These are phyloP conservation scores for Psittacus erithacus DNA, from an alignment of 2,113 vertebrate genomes.

Conservation along the genomic window DNA sequence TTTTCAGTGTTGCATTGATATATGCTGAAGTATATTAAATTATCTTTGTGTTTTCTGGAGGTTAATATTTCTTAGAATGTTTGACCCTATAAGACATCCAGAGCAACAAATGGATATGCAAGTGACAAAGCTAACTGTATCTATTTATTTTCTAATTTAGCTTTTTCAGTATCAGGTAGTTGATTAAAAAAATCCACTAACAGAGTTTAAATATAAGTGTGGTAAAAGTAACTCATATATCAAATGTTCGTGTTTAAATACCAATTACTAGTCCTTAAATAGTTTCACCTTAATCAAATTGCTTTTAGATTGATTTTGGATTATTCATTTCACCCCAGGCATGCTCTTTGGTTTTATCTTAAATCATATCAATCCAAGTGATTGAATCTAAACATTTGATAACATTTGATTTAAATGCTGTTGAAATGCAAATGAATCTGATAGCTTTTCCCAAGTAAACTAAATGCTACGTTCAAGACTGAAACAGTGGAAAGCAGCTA, in stretches of 20 bases:
- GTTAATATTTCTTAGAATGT: neutral
- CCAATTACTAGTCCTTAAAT: neutral
- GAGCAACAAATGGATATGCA: neutral
- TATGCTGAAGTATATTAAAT: neutral
- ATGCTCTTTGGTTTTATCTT: neutral
- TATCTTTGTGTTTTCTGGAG: neutral
- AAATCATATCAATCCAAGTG: neutral
- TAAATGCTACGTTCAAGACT: neutral
- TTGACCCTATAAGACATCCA: neutral
- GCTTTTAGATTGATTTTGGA: neutral
- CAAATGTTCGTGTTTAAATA: neutral
- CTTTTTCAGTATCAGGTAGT: neutral
- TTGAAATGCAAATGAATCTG: neutral
- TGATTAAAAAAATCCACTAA: neutral
- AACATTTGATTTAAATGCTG: neutral
- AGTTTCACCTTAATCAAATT: slow-evolving; percentile 1
- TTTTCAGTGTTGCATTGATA: neutral
- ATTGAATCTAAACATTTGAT: neutral
- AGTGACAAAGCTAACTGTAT: neutral
- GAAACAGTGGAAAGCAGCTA: neutral
- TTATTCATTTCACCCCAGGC: neutral
- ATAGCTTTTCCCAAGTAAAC: neutral
- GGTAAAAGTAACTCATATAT: neutral
- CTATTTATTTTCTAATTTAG: neutral
- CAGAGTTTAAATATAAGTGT: neutral